These are phyloP conservation scores for Sinodicranocentrus sp. DNA, from an alignment of 2,888 invertebrate genomes.

Conservation along the genomic window DNA sequence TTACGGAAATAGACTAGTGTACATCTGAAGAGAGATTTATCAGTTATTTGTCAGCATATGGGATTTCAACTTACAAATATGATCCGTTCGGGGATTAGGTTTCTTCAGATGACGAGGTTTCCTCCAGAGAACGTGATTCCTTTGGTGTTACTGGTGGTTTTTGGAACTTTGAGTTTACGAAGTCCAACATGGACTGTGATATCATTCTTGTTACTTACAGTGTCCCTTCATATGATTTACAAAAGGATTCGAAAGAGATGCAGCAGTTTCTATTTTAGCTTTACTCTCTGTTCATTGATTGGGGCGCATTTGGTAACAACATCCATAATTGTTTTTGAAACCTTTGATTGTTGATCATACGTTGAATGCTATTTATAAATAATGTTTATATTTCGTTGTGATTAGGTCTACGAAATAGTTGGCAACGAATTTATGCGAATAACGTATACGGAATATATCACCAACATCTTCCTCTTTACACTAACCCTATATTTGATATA, in stretches of 20 bases:
- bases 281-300: conserved; percentile 58
- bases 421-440: conserved; percentile 53
- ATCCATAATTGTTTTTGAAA: neutral
- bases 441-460: conserved; percentile 62
- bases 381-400: neutral
- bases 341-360: neutral
- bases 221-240: conserved; percentile 50
- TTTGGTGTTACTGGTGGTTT: conserved; percentile 22
- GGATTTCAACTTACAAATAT: too few relatives aligned
- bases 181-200: conserved; percentile 58
- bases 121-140: conserved; percentile 48
- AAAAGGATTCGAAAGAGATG: conserved; percentile 52
- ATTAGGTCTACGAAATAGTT: conserved; percentile 59
- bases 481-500: conserved; percentile 63
- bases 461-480: conserved; percentile 66
- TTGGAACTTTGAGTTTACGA: conserved; percentile 51
- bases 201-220: conserved; percentile 41
- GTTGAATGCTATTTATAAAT: neutral
- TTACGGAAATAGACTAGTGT: too few relatives aligned
- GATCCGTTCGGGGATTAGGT: too few relatives aligned
- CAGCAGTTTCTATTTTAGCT: conserved; percentile 64
- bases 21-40: too few relatives aligned
- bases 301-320: conserved; percentile 58
- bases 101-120: conserved; percentile 30
- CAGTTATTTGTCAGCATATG: too few relatives aligned